Conservation (phyloP, 2,888 invertebrate species). For the Thecocarcelia acutangulata region DNA sequence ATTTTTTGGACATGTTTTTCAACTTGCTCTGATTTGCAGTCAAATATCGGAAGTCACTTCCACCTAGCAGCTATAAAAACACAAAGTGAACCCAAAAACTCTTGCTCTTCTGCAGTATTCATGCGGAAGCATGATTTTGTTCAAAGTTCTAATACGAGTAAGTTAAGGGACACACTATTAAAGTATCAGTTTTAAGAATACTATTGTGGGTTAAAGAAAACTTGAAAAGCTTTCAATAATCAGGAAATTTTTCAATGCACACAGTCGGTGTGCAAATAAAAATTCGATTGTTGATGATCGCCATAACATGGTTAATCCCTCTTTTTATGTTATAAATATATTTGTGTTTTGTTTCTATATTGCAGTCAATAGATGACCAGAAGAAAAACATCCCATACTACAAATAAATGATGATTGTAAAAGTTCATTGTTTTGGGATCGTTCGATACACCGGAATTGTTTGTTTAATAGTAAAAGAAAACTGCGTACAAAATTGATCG, state of each 20-base stretch:
- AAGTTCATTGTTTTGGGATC: conserved; percentile 30
- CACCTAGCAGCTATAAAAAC: no score
- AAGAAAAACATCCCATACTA: conserved; percentile 15
- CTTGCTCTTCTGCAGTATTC: no score
- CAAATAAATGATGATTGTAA: conserved; percentile 57
- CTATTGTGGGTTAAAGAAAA: conserved; percentile 29
- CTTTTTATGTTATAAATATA: conserved; percentile 39
- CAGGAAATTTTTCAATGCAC: background rate
- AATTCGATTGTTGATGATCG: conserved; percentile 27
- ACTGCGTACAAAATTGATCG: conserved; percentile 32
- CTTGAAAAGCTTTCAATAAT: conserved; percentile 4
- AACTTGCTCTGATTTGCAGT: no score
- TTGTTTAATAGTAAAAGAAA: conserved; percentile 23
- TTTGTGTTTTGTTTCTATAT: background rate
- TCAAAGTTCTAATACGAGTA: no score
- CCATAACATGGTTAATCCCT: conserved; percentile 12
- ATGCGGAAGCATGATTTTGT: no score
- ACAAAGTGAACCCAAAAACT: no score
- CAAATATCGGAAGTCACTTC: no score
- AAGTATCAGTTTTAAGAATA: no score
- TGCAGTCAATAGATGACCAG: conserved; percentile 20
- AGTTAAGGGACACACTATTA: no score
- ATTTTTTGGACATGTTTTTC: no score
- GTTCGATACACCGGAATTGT: conserved; percentile 38
- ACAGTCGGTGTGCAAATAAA: conserved; percentile 49